Conservation (phyloP, 23 tunicate genomes). For the Trididemnum nubilum region DNA sequence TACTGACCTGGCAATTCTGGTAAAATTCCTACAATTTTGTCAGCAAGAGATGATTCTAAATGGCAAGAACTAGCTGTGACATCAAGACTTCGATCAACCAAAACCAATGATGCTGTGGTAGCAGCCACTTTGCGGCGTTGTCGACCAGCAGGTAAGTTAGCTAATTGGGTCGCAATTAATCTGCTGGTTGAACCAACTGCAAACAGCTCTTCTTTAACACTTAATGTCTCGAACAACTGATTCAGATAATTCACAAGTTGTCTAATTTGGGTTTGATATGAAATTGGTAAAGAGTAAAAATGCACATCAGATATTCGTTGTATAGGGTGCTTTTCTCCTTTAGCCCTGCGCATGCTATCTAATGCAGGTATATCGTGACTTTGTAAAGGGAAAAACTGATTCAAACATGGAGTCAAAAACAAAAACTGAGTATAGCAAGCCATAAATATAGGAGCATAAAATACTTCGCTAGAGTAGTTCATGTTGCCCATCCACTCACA, state of each 20-base stretch:
- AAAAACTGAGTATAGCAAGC: slow-evolving; percentile 20
- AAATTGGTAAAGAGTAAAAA: slow-evolving; percentile 52
- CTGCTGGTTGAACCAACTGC: slow-evolving; percentile 53
- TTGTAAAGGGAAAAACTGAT: slow-evolving; percentile 41
- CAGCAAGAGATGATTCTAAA: slow-evolving; percentile 39
- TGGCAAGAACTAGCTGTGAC: slow-evolving; percentile 11
- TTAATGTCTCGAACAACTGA: slow-evolving; percentile 33
- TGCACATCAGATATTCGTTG: slow-evolving; percentile 49
- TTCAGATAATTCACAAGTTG: slow-evolving; percentile 36
- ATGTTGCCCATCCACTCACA: slow-evolving; percentile 52
- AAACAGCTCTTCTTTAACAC: slow-evolving; percentile 68
- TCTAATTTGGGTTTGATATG: slow-evolving; percentile 39
- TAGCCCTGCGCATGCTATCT: slow-evolving; percentile 34
- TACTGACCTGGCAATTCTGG: slow-evolving; percentile 56
- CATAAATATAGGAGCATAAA: slow-evolving; percentile 60
- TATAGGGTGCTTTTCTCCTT: slow-evolving; percentile 39
- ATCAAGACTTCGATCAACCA: slow-evolving; percentile 54
- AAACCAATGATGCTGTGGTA: slow-evolving; percentile 21
- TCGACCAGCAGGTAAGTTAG: slow-evolving; percentile 36
- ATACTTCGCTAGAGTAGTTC: slow-evolving; percentile 39
- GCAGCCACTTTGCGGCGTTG: slow-evolving; percentile 39
- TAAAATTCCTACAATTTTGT: slow-evolving; percentile 40
- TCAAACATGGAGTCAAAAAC: slow-evolving; percentile 48
- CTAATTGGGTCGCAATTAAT: slow-evolving; percentile 37
- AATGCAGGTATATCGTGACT: slow-evolving; percentile 32